Evolutionary conservation across 2,888 invertebrate species (phyloP).

Genomic region (Byasa hedistus): DNA sequence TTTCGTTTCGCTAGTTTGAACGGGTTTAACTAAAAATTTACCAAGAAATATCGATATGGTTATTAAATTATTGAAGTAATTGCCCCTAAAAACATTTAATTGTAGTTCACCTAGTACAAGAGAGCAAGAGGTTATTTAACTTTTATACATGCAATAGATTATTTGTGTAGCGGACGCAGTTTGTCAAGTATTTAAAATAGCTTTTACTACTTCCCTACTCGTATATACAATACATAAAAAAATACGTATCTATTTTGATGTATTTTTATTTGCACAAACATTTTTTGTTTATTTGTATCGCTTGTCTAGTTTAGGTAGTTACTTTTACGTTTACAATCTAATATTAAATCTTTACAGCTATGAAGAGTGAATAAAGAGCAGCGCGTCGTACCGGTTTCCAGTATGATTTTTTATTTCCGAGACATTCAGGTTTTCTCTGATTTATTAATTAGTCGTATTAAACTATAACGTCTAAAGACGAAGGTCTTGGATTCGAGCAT

Average conservation of each 20-base stretch:
- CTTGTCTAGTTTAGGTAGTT: neutral
- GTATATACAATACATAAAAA: neutral
- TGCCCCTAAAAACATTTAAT: too few relatives aligned
- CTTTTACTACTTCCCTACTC: too few relatives aligned
- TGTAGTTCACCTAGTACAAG: too few relatives aligned
- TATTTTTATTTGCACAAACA: neutral
- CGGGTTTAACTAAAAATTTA: neutral
- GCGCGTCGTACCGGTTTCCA: neutral
- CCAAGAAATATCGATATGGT: neutral
- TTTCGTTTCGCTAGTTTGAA: neutral
- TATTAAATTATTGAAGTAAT: neutral
- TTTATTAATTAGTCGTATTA: neutral
- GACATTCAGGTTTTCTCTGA: neutral
- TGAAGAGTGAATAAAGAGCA: neutral
- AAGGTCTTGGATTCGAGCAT: too few relatives aligned
- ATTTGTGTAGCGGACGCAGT: neutral
- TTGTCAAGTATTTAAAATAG: too few relatives aligned
- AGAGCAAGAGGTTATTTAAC: neutral
- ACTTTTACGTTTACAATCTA: too few relatives aligned
- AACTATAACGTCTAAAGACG: too few relatives aligned
- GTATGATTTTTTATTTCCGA: neutral
- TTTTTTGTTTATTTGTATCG: too few relatives aligned
- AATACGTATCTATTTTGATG: neutral
- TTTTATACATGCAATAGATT: neutral
- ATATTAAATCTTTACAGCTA: too few relatives aligned